A percentile compares a stretch with the other conserved stretches of the same genome.
These are phyloP conservation scores for Lepidocolaptes lacrymiger DNA, from an alignment of 2,797 vertebrate genomes.

Conservation along the genomic window DNA sequence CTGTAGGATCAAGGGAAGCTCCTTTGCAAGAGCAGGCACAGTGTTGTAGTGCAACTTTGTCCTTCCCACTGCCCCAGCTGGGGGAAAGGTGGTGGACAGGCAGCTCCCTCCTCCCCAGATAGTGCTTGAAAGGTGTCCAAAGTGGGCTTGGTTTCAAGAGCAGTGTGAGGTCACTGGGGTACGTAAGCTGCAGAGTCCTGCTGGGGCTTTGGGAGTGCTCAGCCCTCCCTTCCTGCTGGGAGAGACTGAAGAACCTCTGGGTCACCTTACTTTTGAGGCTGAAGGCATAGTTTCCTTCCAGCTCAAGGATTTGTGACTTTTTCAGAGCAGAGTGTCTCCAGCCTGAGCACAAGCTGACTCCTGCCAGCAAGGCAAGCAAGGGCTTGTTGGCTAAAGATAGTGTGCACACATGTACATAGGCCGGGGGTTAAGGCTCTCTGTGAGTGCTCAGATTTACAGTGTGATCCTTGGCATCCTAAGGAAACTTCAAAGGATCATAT, in stretches of 20 bases:
- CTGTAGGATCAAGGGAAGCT: neutral
- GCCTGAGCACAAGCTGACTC: neutral
- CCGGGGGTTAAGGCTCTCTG: neutral
- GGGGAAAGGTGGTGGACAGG: neutral
- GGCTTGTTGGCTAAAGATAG: conserved; percentile 27
- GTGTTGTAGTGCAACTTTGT: neutral
- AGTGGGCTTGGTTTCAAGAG: neutral
- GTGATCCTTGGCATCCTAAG: neutral
- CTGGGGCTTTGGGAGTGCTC: neutral
- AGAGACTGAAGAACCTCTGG: neutral
- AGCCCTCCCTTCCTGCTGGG: neutral
- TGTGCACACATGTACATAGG: fast-evolving
- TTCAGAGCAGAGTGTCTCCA: neutral
- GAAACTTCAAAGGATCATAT: neutral
- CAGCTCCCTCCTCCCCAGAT: neutral
- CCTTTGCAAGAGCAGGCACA: neutral
- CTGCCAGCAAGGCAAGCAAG: conserved; percentile 15
- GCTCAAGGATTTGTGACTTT: neutral
- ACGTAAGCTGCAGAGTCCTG: neutral
- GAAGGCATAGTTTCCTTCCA: neutral
- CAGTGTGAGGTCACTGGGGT: neutral
- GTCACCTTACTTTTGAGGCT: neutral
- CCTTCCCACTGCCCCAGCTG: fast-evolving
- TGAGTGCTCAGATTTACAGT: neutral
- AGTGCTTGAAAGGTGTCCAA: neutral